Percentiles rank a stretch among this genome's conserved stretches.
phyloP scores from a whole-genome alignment of 2,797 vertebrate species.

The Poecile montanus region DNA sequence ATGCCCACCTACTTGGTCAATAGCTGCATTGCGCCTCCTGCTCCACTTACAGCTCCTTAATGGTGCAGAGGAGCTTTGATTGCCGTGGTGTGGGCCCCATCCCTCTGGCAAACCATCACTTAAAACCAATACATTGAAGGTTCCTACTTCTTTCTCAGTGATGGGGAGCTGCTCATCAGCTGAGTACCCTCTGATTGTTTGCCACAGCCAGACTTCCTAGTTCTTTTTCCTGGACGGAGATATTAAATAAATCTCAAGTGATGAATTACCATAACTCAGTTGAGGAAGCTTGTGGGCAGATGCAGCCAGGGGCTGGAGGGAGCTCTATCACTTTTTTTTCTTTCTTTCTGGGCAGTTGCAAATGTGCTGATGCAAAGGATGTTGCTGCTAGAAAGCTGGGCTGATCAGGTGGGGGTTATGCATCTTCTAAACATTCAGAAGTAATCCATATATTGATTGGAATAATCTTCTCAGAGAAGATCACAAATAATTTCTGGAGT shows the following conservation, averaged over 20 bases:
- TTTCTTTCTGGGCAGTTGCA: slow-evolving; percentile 28
- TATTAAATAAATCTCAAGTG: slow-evolving; percentile 53
- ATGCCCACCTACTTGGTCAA: slow-evolving; percentile 54
- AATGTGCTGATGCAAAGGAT: background rate
- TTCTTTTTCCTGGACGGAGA: slow-evolving; percentile 28
- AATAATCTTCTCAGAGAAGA: background rate
- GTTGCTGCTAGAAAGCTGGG: background rate
- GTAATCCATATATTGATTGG: slow-evolving; percentile 8
- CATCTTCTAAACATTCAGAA: slow-evolving; percentile 1
- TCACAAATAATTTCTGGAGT: background rate
- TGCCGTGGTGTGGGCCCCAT: slow-evolving; percentile 15
- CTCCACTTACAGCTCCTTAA: slow-evolving; percentile 59
- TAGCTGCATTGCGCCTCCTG: slow-evolving; percentile 40
- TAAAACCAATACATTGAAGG: slow-evolving; percentile 26
- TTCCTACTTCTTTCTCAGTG: slow-evolving; percentile 35
- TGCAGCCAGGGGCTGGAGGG: background rate
- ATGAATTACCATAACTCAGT: slow-evolving; percentile 39
- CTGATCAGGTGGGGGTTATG: background rate
- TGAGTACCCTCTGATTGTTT: slow-evolving; percentile 51
- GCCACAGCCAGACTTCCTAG: slow-evolving; percentile 56
- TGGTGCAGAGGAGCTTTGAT: slow-evolving; percentile 61
- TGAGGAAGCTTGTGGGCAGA: slow-evolving; percentile 26
- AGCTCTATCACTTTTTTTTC: background rate
- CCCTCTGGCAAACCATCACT: slow-evolving; percentile 62
- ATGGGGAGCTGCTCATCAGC: slow-evolving; percentile 54